Evolutionary conservation across 1,140 invertebrate genomes (phyloP).

Genomic region (Aphaenogaster rudis): DNA sequence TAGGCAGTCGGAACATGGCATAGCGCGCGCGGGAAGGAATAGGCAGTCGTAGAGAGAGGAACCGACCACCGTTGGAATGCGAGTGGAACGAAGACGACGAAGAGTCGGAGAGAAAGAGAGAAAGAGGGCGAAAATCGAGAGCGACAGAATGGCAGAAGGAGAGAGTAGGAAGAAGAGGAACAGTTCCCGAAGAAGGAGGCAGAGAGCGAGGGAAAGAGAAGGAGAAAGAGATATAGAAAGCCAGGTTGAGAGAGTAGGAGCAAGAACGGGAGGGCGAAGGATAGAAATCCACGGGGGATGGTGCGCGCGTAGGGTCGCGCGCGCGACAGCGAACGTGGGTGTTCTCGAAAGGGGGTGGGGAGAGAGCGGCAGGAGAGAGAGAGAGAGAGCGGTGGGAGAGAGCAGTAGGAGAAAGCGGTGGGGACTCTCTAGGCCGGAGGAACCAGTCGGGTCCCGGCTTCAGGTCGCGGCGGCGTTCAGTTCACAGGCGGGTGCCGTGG

Average conservation of each 20-base stretch:
- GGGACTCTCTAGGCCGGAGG: conserved; percentile 75
- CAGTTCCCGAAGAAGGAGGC: conserved; percentile 27
- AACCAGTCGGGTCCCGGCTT: conserved; percentile 84
- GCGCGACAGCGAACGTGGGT: conserved; percentile 64
- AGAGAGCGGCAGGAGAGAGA: not conserved
- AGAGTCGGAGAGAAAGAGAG: not conserved
- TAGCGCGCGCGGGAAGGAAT: conserved; percentile 58
- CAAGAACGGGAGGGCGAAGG: conserved; percentile 41
- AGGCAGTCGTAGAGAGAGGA: conserved; percentile 9
- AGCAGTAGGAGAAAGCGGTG: conserved; percentile 70
- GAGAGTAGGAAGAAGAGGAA: conserved; percentile 44
- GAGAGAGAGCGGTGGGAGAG: conserved; percentile 28
- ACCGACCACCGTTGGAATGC: conserved; percentile 49
- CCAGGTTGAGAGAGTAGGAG: conserved; percentile 44
- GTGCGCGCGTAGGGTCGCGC: conserved; percentile 75
- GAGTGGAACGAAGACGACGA: conserved; percentile 31
- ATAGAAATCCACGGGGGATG: conserved; percentile 74
- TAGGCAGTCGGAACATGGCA: conserved; percentile 76
- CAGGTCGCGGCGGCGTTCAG: conserved; percentile 84
- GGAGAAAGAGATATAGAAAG: conserved; percentile 47
- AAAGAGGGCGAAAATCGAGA: conserved; percentile 27
- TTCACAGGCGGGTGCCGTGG: conserved; percentile 82
- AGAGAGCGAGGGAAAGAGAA: not conserved
- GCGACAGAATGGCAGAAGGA: not conserved
- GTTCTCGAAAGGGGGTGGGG: conserved; percentile 49